A percentile compares a stretch with the other conserved stretches of the same genome.
Conservation (phyloP, 2,888 invertebrate genomes). For the Sarcophaga carnaria region DNA sequence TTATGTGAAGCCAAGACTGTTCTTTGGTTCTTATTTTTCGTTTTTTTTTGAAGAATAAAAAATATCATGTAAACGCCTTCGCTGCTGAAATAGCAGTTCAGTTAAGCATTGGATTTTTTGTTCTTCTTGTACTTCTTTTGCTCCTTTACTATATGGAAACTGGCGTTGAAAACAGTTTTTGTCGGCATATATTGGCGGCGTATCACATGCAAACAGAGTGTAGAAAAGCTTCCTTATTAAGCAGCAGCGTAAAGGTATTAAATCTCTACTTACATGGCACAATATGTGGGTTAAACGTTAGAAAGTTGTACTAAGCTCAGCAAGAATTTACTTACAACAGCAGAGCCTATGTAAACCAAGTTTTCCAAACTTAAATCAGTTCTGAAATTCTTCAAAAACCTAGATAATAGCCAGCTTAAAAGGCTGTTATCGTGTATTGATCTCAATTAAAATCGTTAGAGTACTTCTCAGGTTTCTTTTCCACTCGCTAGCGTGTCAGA, state of each 20-base stretch:
- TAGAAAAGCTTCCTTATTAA: slow-evolving; percentile 55
- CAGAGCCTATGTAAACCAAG: too few relatives aligned
- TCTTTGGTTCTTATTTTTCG: slow-evolving; percentile 20
- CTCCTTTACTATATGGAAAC: slow-evolving; percentile 65
- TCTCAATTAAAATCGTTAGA: too few relatives aligned
- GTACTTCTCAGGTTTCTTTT: too few relatives aligned
- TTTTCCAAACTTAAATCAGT: too few relatives aligned
- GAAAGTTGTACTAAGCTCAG: too few relatives aligned
- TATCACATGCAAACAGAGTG: slow-evolving; percentile 31
- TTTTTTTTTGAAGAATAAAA: slow-evolving; percentile 63
- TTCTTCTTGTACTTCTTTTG: slow-evolving; percentile 1
- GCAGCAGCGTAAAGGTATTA: slow-evolving; percentile 8
- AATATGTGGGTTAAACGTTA: too few relatives aligned
- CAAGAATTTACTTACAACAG: too few relatives aligned
- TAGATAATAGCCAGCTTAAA: too few relatives aligned
- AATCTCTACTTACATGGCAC: too few relatives aligned
- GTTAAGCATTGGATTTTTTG: slow-evolving; percentile 8
- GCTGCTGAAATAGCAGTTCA: slow-evolving; percentile 62
- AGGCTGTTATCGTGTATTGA: too few relatives aligned
- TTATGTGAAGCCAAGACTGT: slow-evolving; percentile 18
- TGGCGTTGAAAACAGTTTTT: slow-evolving; percentile 79
- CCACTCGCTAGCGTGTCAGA: too few relatives aligned
- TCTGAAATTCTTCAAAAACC: too few relatives aligned
- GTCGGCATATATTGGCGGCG: slow-evolving; percentile 73
- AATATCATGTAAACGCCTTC: slow-evolving; percentile 74